These are phyloP conservation scores for Larimichthys polyactis DNA, from an alignment of 2,113 vertebrate genomes.

Conservation along the genomic window DNA sequence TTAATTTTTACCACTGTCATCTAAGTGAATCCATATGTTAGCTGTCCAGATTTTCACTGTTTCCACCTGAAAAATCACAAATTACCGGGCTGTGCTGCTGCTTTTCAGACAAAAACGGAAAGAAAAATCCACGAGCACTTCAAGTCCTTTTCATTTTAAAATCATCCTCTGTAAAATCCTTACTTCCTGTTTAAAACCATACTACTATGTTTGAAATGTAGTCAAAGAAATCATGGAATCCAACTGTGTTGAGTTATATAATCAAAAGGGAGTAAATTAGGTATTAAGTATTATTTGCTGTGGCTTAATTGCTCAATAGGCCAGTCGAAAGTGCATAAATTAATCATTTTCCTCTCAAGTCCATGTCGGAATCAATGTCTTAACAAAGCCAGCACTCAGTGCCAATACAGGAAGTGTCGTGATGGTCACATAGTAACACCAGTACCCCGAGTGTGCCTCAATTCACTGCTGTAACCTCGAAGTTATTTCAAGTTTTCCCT, in stretches of 20 bases:
- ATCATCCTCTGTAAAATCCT: not conserved
- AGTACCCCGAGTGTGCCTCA: conserved; percentile 14
- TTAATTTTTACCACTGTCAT: not conserved
- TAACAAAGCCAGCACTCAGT: not conserved
- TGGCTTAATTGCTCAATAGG: too few relatives aligned
- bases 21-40: not conserved
- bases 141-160: not conserved
- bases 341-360: too few relatives aligned
- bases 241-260: too few relatives aligned
- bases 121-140: not conserved
- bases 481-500: conserved; percentile 56
- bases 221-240: too few relatives aligned
- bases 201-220: too few relatives aligned
- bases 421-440: not conserved
- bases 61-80: not conserved
- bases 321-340: too few relatives aligned
- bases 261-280: too few relatives aligned
- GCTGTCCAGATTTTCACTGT: too few relatives aligned
- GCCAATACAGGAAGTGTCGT: not conserved
- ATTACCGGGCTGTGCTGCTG: not conserved
- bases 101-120: not conserved
- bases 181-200: too few relatives aligned
- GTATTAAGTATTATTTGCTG: too few relatives aligned
- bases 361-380: too few relatives aligned
- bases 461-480: conserved; percentile 33